A percentile compares a stretch with the other conserved stretches of the same genome.
Evolutionary conservation across 2,888 invertebrate species (phyloP).

Genomic region (Meandrusa payeni): DNA sequence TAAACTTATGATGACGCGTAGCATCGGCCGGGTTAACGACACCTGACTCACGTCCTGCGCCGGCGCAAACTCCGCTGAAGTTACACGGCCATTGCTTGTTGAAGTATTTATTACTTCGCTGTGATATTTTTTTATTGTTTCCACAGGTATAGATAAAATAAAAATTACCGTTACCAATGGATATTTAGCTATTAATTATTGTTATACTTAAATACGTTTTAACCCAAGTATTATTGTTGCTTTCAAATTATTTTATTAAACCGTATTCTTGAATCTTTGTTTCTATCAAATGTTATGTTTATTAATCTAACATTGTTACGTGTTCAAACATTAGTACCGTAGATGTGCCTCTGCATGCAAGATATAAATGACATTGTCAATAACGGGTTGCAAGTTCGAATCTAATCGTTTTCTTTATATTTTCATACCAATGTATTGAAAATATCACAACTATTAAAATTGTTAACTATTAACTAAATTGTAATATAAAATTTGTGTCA

Average conservation of each 20-base stretch:
- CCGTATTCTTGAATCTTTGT: too few species aligned
- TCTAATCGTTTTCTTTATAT: too few species aligned
- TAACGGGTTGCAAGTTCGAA: background rate
- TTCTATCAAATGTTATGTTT: too few species aligned
- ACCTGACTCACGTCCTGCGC: constrained; percentile 68
- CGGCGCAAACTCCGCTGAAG: constrained; percentile 44
- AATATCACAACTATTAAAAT: too few species aligned
- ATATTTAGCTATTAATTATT: too few species aligned
- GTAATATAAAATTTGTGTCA: too few species aligned
- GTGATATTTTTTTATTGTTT: constrained; percentile 27
- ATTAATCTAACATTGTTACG: too few species aligned
- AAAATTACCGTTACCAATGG: background rate
- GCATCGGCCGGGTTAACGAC: constrained; percentile 58
- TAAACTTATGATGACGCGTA: constrained; percentile 56
- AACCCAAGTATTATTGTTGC: too few species aligned
- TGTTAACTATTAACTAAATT: too few species aligned
- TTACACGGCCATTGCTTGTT: constrained; percentile 39
- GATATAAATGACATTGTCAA: constrained; percentile 7
- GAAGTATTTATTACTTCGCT: constrained; percentile 29
- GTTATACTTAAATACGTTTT: too few species aligned
- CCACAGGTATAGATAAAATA: constrained; percentile 7
- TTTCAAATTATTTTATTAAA: too few species aligned
- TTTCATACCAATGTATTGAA: too few species aligned
- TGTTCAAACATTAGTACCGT: background rate
- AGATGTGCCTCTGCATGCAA: constrained; percentile 9